Percentiles rank a stretch among this genome's conserved stretches.
Evolutionary conservation across 1,140 invertebrate species (phyloP).

Genomic region (Maniola jurtina): DNA sequence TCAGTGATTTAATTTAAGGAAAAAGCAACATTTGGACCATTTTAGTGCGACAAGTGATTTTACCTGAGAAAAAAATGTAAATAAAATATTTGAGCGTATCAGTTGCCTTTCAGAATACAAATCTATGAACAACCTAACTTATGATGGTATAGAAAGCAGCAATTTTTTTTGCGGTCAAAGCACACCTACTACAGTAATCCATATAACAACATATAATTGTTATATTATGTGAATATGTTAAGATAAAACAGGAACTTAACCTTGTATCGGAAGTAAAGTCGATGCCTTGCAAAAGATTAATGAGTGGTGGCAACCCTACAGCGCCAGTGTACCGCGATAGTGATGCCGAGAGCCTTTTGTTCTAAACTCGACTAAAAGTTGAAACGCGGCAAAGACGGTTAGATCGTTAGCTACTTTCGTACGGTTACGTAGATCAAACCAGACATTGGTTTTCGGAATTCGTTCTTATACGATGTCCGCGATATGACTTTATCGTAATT

Average conservation of each 20-base stretch:
- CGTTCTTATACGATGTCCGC: no score
- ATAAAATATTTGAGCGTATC: no score
- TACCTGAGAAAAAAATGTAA: no score
- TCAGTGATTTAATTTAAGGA: no score
- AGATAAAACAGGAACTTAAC: neutral
- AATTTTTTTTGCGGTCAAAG: no score
- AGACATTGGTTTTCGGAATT: slow-evolving; percentile 28
- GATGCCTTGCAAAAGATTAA: slow-evolving; percentile 5
- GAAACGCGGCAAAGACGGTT: slow-evolving; percentile 33
- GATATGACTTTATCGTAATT: no score
- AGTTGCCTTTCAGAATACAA: no score
- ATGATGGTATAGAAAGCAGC: no score
- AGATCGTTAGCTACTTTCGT: slow-evolving; percentile 42
- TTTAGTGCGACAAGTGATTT: no score
- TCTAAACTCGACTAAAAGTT: slow-evolving; percentile 64
- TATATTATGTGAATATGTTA: neutral
- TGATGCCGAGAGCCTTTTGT: slow-evolving; percentile 47
- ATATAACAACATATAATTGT: neutral
- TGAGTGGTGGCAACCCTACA: neutral
- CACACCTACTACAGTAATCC: no score
- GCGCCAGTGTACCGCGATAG: slow-evolving; percentile 23
- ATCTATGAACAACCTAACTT: no score
- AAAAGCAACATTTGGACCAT: no score
- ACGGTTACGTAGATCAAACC: slow-evolving; percentile 37
- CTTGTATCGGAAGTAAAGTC: slow-evolving; percentile 8